A percentile compares a stretch with the other conserved stretches of the same genome.
Evolutionary conservation across 2,797 vertebrate species (phyloP).

Genomic region (Danionella dracula): DNA sequence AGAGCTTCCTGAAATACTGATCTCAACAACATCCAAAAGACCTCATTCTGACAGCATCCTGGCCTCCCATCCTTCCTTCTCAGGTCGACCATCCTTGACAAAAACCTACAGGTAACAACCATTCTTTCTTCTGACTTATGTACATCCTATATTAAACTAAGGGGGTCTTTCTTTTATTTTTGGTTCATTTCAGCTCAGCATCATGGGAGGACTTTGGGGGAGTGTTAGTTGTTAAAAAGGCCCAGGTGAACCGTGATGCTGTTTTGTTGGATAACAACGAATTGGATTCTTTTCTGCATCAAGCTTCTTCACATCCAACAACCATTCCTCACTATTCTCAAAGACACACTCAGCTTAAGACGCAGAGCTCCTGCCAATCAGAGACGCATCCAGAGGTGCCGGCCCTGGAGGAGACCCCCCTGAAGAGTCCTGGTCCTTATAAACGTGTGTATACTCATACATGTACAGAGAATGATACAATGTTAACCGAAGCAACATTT

Average conservation of each 20-base stretch:
- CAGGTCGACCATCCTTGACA: slow-evolving; percentile 48
- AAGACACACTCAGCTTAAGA: background rate
- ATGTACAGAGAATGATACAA: too few relatives aligned
- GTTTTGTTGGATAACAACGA: slow-evolving; percentile 52
- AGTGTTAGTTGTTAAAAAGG: slow-evolving; percentile 45
- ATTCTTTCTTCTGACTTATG: background rate
- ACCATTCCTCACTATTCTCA: background rate
- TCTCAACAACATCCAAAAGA: slow-evolving; percentile 11
- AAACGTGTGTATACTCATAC: slow-evolving; percentile 59
- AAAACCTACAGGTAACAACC: slow-evolving; percentile 61
- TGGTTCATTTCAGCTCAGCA: slow-evolving; percentile 46
- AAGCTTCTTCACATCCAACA: slow-evolving; percentile 23
- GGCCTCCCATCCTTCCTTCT: background rate
- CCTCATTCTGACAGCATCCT: slow-evolving; percentile 14
- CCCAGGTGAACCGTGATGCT: slow-evolving; percentile 49
- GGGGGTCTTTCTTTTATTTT: background rate
- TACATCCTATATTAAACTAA: background rate
- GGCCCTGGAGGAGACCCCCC: slow-evolving; percentile 19
- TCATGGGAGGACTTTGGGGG: slow-evolving; percentile 49
- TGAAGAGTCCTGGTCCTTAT: slow-evolving; percentile 47
- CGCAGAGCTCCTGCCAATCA: background rate
- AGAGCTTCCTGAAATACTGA: slow-evolving; percentile 40
- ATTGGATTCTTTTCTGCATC: slow-evolving; percentile 16
- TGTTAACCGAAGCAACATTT: too few relatives aligned
- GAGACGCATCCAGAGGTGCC: slow-evolving; percentile 47